Evolutionary conservation across 2,113 vertebrate genomes (phyloP).

Genomic region (Podarcis raffonei): DNA sequence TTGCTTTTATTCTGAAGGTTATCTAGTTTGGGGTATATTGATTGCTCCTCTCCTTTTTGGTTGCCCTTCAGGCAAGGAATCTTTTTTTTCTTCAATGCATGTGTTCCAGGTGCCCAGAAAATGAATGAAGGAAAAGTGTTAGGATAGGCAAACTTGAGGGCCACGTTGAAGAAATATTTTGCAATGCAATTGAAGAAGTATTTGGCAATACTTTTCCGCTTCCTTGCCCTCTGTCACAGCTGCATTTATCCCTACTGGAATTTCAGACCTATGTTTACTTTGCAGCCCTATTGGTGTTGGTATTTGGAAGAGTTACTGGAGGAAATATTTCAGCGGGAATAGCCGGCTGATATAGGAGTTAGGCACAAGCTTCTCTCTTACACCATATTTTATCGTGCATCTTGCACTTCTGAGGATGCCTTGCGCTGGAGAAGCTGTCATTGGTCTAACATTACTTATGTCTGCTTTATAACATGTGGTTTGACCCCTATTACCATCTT

Average conservation of each 20-base stretch:
- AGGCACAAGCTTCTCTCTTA: not conserved
- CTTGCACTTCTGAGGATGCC: not conserved
- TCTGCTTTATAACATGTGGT: not conserved
- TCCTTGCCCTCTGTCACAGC: not conserved
- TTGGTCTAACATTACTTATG: not conserved
- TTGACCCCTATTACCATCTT: not conserved
- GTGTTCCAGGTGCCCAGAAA: no score
- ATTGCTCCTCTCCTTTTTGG: not conserved
- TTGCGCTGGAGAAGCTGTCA: not conserved
- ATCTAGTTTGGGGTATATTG: not conserved
- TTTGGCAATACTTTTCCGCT: not conserved
- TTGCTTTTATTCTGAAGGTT: not conserved
- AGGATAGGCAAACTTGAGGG: not conserved
- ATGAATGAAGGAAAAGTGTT: no score
- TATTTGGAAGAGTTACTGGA: not conserved
- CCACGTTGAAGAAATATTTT: not conserved
- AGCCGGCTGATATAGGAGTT: not conserved
- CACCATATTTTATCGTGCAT: not conserved
- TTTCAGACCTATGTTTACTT: not conserved
- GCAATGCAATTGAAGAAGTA: not conserved
- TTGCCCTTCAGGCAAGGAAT: no score
- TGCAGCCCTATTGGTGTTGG: not conserved
- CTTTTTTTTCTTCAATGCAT: no score
- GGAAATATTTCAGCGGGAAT: not conserved
- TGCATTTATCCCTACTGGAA: not conserved